Evolutionary conservation across 2,888 invertebrate species (phyloP).

Genomic region (Serrognathus titanus): DNA sequence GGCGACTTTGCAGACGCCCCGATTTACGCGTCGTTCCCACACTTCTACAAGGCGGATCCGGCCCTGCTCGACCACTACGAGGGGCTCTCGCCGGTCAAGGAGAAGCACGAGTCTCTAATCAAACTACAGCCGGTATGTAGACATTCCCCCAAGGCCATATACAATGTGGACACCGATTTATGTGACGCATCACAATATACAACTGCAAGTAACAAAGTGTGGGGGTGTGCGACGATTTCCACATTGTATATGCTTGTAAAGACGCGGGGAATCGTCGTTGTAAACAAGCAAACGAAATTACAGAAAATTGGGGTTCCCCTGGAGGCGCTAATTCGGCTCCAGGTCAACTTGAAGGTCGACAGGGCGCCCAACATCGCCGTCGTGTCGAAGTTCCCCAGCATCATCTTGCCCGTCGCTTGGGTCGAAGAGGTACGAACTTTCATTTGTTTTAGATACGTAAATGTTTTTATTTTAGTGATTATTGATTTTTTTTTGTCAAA

Average conservation of each 20-base stretch:
- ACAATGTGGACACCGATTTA: too few relatives aligned
- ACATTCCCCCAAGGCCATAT: too few relatives aligned
- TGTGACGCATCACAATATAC: too few relatives aligned
- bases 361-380: constrained; percentile 67
- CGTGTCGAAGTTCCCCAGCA: constrained; percentile 73
- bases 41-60: constrained; percentile 80
- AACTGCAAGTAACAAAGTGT: too few relatives aligned
- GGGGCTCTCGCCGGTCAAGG: constrained; percentile 66
- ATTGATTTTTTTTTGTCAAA: too few relatives aligned
- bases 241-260: background rate
- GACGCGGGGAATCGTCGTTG: background rate
- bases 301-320: constrained; percentile 83
- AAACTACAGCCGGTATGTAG: constrained; percentile 78
- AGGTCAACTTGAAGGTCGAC: constrained; percentile 77
- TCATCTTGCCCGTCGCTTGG: constrained; percentile 86
- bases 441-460: too few relatives aligned
- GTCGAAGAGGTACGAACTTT: constrained; percentile 73
- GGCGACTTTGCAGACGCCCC: constrained; percentile 65
- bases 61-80: constrained; percentile 63
- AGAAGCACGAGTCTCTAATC: constrained; percentile 73
- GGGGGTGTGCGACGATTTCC: too few relatives aligned
- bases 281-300: constrained; percentile 20
- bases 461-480: too few relatives aligned
- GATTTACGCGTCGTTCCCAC: constrained; percentile 84
- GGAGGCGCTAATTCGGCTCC: constrained; percentile 77